phyloP scores from a whole-genome alignment of 2,113 vertebrate genomes.

The Albula goreensis region DNA sequence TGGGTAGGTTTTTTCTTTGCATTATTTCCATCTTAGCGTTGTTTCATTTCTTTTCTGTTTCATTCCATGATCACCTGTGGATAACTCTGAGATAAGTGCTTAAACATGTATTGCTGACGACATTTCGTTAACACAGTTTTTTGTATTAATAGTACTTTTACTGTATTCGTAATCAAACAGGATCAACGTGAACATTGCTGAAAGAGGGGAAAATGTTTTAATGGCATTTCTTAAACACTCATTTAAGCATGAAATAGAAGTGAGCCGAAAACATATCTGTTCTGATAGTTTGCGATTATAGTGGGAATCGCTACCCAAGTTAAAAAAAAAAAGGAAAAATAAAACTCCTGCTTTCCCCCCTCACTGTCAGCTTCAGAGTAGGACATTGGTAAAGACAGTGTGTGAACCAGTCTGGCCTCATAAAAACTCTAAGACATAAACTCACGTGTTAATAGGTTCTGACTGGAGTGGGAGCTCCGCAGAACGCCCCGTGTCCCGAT shows the following conservation, averaged over 20 bases:
- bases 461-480: conserved; percentile 53
- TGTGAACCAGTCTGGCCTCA: conserved; percentile 47
- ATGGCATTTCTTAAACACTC: conserved; percentile 35
- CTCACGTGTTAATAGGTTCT: conserved; percentile 60
- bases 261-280: background rate
- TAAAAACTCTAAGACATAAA: conserved; percentile 55
- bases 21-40: background rate
- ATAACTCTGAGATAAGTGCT: background rate
- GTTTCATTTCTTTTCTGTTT: background rate
- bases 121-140: background rate
- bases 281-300: background rate
- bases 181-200: background rate
- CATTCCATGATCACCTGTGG: background rate
- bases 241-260: conserved; percentile 29
- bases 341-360: background rate
- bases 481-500: conserved; percentile 54
- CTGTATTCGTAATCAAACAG: background rate
- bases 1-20: background rate
- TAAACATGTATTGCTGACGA: background rate
- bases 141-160: background rate
- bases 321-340: background rate
- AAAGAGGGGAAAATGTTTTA: background rate
- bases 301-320: background rate
- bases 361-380: conserved; percentile 41
- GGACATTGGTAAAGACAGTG: conserved; percentile 47